A percentile compares a stretch with the other conserved stretches of the same genome.
These are phyloP conservation scores for Belgica antarctica DNA, from an alignment of 2,888 invertebrate genomes.

Conservation along the genomic window DNA sequence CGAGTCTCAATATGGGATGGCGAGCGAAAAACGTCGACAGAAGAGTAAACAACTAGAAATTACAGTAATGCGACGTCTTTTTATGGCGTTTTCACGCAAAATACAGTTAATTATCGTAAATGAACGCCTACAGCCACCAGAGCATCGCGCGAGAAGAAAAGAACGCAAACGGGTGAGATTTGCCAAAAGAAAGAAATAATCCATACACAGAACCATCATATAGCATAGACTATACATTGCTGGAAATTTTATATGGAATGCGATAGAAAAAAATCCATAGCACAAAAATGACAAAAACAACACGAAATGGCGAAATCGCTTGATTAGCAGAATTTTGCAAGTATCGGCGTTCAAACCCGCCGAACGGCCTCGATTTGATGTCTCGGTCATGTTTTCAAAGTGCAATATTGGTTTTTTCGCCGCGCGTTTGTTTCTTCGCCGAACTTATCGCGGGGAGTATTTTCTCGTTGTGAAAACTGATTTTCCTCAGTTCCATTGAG, in stretches of 20 bases:
- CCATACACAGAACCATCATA: not conserved
- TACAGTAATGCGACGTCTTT: not conserved
- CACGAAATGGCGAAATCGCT: not conserved
- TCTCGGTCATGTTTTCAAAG: not conserved
- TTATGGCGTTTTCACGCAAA: conserved; percentile 27
- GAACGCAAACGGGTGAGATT: not conserved
- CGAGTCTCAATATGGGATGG: not conserved
- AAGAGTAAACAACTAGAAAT: conserved; percentile 9
- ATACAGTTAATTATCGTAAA: conserved; percentile 34
- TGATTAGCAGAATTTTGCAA: no score
- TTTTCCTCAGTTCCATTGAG: not conserved
- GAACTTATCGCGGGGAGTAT: conserved; percentile 18
- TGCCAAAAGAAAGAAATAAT: not conserved
- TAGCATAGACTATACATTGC: not conserved
- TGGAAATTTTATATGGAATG: not conserved
- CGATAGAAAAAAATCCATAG: not conserved
- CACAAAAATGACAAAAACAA: conserved; percentile 3
- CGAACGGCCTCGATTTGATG: no score
- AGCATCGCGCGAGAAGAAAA: conserved; percentile 17
- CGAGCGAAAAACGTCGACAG: conserved; percentile 1
- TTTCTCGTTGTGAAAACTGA: no score
- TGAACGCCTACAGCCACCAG: not conserved
- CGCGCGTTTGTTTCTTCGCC: not conserved
- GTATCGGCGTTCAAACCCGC: no score
- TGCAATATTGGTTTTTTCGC: not conserved